phyloP scores from a whole-genome alignment of 2,888 invertebrate genomes.

The Acronicta alni region DNA sequence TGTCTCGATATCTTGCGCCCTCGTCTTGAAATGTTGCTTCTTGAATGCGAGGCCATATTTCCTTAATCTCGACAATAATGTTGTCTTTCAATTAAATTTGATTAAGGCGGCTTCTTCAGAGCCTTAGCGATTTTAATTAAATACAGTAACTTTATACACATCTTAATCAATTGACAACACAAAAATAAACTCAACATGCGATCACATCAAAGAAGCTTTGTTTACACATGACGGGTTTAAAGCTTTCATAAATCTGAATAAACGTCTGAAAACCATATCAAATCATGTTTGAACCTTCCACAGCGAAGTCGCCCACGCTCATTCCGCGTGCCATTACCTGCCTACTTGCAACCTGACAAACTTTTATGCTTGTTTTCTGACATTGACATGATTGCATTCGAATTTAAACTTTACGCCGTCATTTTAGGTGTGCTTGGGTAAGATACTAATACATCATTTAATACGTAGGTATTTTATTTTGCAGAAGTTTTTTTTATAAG shows the following conservation, averaged over 20 bases:
- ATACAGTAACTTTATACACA: constrained; percentile 29
- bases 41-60: constrained; percentile 33
- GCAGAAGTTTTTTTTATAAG: constrained; percentile 63
- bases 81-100: constrained; percentile 33
- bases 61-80: constrained; percentile 23
- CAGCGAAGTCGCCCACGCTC: constrained; percentile 72
- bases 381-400: constrained; percentile 49
- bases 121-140: constrained; percentile 31
- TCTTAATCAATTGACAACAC: constrained; percentile 47
- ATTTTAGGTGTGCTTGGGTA: constrained; percentile 45
- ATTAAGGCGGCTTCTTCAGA: constrained; percentile 41
- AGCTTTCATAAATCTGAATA: constrained; percentile 61
- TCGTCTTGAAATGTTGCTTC: constrained; percentile 31
- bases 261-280: constrained; percentile 65
- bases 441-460: constrained; percentile 13
- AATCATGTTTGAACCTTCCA: constrained; percentile 68
- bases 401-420: constrained; percentile 58
- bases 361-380: constrained; percentile 65
- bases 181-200: constrained; percentile 27
- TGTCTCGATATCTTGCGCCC: constrained; percentile 43
- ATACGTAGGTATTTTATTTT: constrained; percentile 56
- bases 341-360: constrained; percentile 62
- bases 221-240: constrained; percentile 35
- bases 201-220: constrained; percentile 31
- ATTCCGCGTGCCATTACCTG: constrained; percentile 70